phyloP scores from a whole-genome alignment of 2,888 invertebrate species.

The Gibbula magus region DNA sequence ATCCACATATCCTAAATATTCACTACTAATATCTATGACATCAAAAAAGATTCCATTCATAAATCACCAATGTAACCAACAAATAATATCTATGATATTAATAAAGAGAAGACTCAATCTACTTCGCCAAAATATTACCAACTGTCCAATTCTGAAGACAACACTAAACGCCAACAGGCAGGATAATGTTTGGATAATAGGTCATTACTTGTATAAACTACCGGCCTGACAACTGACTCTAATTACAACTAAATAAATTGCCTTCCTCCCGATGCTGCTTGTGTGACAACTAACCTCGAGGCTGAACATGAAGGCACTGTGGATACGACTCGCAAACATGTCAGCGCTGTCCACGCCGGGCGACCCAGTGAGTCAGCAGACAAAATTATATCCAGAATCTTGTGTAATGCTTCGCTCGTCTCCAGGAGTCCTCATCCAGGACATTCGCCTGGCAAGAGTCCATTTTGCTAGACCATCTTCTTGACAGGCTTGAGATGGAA shows the following conservation, averaged over 20 bases:
- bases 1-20: too few relatives aligned
- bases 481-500: too few relatives aligned
- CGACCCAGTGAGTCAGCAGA: neutral
- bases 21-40: too few relatives aligned
- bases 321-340: neutral
- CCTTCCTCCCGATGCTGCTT: neutral
- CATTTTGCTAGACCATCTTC: too few relatives aligned
- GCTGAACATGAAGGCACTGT: neutral
- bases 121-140: too few relatives aligned
- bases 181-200: neutral
- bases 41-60: too few relatives aligned
- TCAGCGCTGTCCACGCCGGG: neutral
- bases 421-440: too few relatives aligned
- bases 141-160: neutral
- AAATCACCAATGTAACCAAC: too few relatives aligned
- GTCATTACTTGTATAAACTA: neutral
- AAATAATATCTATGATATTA: too few relatives aligned
- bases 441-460: too few relatives aligned
- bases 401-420: too few relatives aligned
- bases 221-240: constrained; percentile 1
- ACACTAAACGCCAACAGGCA: neutral
- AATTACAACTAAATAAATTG: constrained; percentile 5
- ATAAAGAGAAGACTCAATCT: too few relatives aligned
- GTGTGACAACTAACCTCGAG: neutral
- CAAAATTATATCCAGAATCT: neutral